Conservation (phyloP, 1,140 invertebrate genomes). For the Drosophila sp. region DNA sequence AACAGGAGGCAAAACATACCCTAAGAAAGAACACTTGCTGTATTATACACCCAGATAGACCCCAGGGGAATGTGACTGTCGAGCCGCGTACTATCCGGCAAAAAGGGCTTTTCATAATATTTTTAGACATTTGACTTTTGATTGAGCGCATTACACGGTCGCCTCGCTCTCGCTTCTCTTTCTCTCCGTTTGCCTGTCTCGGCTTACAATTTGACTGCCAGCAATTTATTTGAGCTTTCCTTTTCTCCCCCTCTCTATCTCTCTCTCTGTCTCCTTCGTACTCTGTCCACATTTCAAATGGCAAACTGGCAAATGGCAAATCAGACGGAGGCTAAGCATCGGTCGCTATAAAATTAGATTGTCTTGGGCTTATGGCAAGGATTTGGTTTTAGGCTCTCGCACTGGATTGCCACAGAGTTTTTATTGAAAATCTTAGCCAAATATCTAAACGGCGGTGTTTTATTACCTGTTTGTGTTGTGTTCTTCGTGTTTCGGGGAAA, state of each 20-base stretch:
- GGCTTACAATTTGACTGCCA: constrained; percentile 73
- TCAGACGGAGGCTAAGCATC: constrained; percentile 30
- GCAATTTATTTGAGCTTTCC: constrained; percentile 72
- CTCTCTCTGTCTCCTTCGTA: background rate
- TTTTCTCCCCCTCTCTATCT: constrained; percentile 8
- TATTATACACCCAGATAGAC: background rate
- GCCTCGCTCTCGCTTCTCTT: background rate
- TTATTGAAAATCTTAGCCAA: constrained; percentile 79
- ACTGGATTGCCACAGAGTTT: constrained; percentile 63
- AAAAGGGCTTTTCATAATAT: constrained; percentile 82
- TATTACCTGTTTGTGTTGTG: constrained; percentile 68
- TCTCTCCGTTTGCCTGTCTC: constrained; percentile 1
- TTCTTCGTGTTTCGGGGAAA: background rate
- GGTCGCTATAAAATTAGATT: constrained; percentile 76
- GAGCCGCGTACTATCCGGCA: constrained; percentile 25
- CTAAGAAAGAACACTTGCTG: background rate
- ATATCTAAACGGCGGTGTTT: constrained; percentile 79
- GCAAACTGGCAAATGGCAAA: constrained; percentile 41
- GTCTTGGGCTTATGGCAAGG: constrained; percentile 72
- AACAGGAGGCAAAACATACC: constrained; percentile 30
- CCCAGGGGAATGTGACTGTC: constrained; percentile 24
- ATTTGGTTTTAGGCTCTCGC: constrained; percentile 46
- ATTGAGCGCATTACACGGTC: constrained; percentile 79
- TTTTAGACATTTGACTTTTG: constrained; percentile 83
- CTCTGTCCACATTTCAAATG: constrained; percentile 2